These are phyloP conservation scores for Brachypteracias leptosomus DNA, from an alignment of 2,113 vertebrate species.

Conservation along the genomic window DNA sequence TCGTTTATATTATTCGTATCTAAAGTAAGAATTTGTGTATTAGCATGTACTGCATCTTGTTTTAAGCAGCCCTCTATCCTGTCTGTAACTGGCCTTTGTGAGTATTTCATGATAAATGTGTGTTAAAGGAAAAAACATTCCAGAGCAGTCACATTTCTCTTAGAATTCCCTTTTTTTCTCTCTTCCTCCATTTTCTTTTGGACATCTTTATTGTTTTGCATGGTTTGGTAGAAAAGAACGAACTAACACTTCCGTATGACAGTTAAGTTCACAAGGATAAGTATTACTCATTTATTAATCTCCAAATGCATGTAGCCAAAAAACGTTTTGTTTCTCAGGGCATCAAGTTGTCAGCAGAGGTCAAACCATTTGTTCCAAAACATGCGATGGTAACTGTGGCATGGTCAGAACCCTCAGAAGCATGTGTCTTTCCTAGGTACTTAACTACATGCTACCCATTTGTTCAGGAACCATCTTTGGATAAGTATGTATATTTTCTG, in stretches of 20 bases:
- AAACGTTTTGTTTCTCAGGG: constrained; percentile 58
- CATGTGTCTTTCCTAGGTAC: constrained; percentile 68
- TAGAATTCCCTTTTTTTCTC: neutral
- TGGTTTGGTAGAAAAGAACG: neutral
- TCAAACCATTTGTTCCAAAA: constrained; percentile 78
- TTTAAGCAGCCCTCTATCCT: neutral
- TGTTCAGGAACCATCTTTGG: constrained; percentile 67
- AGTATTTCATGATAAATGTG: neutral
- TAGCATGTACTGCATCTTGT: neutral
- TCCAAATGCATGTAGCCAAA: constrained; percentile 40
- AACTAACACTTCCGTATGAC: neutral
- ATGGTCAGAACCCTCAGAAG: constrained; percentile 72
- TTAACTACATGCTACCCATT: constrained; percentile 69
- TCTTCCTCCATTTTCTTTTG: neutral
- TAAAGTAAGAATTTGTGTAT: neutral
- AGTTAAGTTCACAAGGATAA: neutral
- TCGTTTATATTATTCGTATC: neutral
- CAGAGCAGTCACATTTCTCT: neutral
- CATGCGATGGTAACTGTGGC: constrained; percentile 44
- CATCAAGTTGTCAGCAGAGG: constrained; percentile 77
- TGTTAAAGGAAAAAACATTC: neutral
- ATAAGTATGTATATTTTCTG: constrained; percentile 72
- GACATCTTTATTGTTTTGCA: neutral
- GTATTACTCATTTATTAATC: constrained; percentile 2
- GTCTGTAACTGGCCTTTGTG: neutral